Base-by-base conservation (phyloP, 2,888 invertebrate species). In the Aromia moschata region DNA sequence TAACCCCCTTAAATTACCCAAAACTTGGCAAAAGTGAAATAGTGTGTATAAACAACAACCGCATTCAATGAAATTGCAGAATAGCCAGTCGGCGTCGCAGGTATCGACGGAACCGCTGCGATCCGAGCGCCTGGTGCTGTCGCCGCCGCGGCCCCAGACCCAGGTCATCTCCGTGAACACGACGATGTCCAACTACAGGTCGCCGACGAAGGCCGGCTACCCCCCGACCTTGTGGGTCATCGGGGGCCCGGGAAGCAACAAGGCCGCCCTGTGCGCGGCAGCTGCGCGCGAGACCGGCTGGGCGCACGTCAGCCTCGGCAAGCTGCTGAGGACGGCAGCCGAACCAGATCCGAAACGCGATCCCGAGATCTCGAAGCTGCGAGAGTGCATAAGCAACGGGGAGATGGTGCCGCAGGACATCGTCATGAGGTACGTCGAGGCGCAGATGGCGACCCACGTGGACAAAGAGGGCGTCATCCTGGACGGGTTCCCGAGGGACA, bases 401-500 rank as follows among this genome's bases (percentile, higher is more conserved):
- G 94, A 95, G 75, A 86, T 94, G 82, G 93, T 89, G 0, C 87
- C 92, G 0, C 83, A 90, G 75, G 93, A 93, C 20, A 85, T 92
- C 33, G 89, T 96, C 1, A 84, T 91, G 77, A 87, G 87, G 62
- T 82, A 96, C 38, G 84, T 98, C 45, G 89, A 91, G 58, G 85
- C 83, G 1, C 89, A 91, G 18, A 84, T 92, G 64, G 81, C 82
- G 0, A 80, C 82, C 1, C 80, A 87, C 60, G 81, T 82, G 33
- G 87, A 86, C 4, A 87, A 87, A 15, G 84, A 85, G 58, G 96
- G 97, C 2, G 89, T 97, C 58, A 87, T 98, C 56, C 87, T 99
- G 54, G 98, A 98, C 74, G 98, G 98, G 0, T 98, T 93, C 79
- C 98, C 98, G 0, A 84, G 98, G 55, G 95, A 96, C 74, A 83